Evolutionary conservation across 2,888 invertebrate species (phyloP).

Genomic region (Volucella zonaria): DNA sequence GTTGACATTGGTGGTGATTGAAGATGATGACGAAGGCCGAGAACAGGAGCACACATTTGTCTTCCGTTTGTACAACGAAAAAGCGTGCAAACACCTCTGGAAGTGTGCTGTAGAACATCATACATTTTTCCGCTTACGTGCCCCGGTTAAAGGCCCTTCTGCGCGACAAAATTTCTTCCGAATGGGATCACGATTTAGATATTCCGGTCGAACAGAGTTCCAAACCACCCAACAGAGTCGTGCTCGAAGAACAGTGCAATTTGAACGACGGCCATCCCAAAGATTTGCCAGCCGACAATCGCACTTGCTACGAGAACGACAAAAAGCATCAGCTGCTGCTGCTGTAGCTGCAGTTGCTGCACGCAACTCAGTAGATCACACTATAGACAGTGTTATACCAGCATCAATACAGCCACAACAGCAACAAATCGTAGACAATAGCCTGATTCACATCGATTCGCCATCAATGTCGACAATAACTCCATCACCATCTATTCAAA

Average conservation of each 20-base stretch:
- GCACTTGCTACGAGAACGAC: slow-evolving; percentile 91
- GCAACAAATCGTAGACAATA: slow-evolving; percentile 70
- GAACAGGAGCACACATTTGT: slow-evolving; percentile 99
- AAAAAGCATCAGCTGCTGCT: slow-evolving; percentile 82
- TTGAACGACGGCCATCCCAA: slow-evolving; percentile 98
- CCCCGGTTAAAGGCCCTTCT: slow-evolving; percentile 93
- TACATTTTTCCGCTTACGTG: slow-evolving; percentile 97
- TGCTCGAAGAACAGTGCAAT: slow-evolving; percentile 95
- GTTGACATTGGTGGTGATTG: slow-evolving; percentile 97
- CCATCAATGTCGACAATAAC: slow-evolving; percentile 78
- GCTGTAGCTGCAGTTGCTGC: slow-evolving; percentile 79
- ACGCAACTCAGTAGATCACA: slow-evolving; percentile 78
- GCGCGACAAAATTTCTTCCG: slow-evolving; percentile 98
- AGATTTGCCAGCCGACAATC: slow-evolving; percentile 96
- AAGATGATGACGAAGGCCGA: slow-evolving; percentile 98
- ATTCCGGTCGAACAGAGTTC: slow-evolving; percentile 98
- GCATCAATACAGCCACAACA: slow-evolving; percentile 76
- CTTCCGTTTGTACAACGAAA: slow-evolving; percentile 96
- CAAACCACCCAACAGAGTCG: slow-evolving; percentile 96
- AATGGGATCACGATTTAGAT: slow-evolving; percentile 97
- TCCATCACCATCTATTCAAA: slow-evolving; percentile 81
- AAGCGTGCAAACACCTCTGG: slow-evolving; percentile 99
- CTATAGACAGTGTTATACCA: slow-evolving; percentile 77
- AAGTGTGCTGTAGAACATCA: slow-evolving; percentile 99
- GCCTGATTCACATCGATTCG: slow-evolving; percentile 61